Evolutionary conservation across 2,113 vertebrate species (phyloP).

Genomic region (Grantiella picta): DNA sequence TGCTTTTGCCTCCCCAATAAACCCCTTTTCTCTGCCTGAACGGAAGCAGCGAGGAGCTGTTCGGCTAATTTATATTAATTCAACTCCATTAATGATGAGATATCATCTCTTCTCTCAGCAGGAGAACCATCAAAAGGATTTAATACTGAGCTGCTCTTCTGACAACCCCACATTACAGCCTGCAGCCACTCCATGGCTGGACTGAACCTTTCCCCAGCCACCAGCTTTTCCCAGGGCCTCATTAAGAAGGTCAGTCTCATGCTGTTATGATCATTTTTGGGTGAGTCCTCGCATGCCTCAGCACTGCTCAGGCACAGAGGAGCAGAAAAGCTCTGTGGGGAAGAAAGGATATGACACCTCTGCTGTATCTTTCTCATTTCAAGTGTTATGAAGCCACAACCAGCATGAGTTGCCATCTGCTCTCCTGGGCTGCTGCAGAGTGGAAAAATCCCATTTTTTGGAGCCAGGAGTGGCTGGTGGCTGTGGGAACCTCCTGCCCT

Average conservation of each 20-base stretch:
- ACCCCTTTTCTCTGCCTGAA: constrained; percentile 66
- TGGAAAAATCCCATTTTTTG: background rate
- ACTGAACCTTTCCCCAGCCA: background rate
- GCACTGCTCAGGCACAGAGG: background rate
- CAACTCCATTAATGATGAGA: constrained; percentile 79
- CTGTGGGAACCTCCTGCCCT: background rate
- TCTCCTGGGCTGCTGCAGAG: background rate
- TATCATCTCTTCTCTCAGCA: constrained; percentile 64
- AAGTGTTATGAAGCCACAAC: background rate
- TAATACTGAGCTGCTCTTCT: constrained; percentile 42
- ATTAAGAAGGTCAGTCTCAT: fast-evolving
- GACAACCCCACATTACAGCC: background rate
- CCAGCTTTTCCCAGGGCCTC: background rate
- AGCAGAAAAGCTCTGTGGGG: background rate
- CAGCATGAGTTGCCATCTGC: fast-evolving
- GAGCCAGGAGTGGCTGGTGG: background rate
- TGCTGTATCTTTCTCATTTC: background rate
- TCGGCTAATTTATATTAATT: constrained; percentile 81
- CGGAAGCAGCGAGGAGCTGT: constrained; percentile 36
- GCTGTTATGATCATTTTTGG: background rate
- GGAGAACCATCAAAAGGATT: constrained; percentile 67
- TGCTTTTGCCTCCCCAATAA: constrained; percentile 58
- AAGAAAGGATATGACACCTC: background rate
- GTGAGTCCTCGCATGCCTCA: background rate
- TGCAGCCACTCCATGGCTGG: background rate